Evolutionary conservation across 2,888 invertebrate genomes (phyloP).

Genomic region (Bruchidius siliquastri): DNA sequence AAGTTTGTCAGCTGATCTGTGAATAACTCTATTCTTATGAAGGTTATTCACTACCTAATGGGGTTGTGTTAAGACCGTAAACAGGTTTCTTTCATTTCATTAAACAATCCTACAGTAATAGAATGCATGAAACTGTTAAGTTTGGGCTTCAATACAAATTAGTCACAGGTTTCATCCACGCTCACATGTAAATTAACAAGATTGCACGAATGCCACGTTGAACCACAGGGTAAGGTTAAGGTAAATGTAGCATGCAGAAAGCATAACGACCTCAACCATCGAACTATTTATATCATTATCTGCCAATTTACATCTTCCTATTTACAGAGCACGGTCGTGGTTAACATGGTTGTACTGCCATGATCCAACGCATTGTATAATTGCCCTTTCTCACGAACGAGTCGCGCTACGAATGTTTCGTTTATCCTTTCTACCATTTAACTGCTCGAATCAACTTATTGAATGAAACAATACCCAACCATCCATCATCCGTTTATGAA

Average conservation of each 20-base stretch:
- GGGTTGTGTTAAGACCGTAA: too few species aligned
- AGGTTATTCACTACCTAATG: too few species aligned
- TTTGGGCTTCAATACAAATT: too few species aligned
- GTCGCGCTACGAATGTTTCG: neutral
- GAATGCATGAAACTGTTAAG: too few species aligned
- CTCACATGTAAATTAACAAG: too few species aligned
- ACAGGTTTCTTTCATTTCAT: too few species aligned
- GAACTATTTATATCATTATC: neutral
- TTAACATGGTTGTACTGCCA: neutral
- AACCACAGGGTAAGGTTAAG: too few species aligned
- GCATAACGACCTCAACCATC: neutral
- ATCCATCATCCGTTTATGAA: slow-evolving; percentile 46
- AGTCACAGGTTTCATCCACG: too few species aligned
- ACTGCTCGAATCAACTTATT: slow-evolving; percentile 7
- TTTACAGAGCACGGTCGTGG: neutral
- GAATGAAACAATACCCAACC: slow-evolving; percentile 28
- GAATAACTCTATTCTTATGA: too few species aligned
- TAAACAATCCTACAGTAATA: too few species aligned
- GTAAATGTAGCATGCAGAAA: neutral
- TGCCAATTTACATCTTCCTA: neutral
- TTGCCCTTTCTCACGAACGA: neutral
- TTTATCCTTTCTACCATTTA: neutral
- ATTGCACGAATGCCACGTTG: neutral
- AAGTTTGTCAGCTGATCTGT: too few species aligned
- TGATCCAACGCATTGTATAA: neutral